Conservation (phyloP, 2,797 vertebrate species). For the Dermochelys coriacea region DNA sequence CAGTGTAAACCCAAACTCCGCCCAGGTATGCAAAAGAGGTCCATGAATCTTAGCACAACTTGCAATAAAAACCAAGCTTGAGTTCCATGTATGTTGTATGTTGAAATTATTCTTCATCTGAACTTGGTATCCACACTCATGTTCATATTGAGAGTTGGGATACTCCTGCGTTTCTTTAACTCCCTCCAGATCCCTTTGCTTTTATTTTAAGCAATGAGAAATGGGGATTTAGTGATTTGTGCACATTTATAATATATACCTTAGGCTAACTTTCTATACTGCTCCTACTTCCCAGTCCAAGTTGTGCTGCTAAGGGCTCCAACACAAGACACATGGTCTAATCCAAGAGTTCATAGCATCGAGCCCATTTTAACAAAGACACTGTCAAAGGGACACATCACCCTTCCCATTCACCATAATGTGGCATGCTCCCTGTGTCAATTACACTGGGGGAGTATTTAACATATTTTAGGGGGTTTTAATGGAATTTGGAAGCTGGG, state of each 20-base stretch:
- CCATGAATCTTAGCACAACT: neutral
- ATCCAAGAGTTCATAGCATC: neutral
- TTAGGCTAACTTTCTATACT: neutral
- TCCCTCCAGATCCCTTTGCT: neutral
- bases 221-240: neutral
- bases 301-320: rapidly evolving
- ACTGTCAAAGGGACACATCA: neutral
- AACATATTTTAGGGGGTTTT: rapidly evolving
- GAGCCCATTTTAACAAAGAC: neutral
- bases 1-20: neutral
- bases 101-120: neutral
- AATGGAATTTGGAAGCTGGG: rapidly evolving
- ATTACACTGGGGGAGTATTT: neutral
- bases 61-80: rapidly evolving
- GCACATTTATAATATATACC: neutral
- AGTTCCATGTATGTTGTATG: rapidly evolving
- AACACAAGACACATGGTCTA: rapidly evolving
- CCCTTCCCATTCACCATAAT: neutral
- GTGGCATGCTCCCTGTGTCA: neutral
- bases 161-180: neutral
- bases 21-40: neutral
- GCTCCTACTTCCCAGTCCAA: neutral
- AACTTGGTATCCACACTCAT: neutral
- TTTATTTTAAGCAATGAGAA: neutral
- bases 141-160: neutral